Conservation (phyloP, 2,797 vertebrate species). For the Leptodactylus fallax region DNA sequence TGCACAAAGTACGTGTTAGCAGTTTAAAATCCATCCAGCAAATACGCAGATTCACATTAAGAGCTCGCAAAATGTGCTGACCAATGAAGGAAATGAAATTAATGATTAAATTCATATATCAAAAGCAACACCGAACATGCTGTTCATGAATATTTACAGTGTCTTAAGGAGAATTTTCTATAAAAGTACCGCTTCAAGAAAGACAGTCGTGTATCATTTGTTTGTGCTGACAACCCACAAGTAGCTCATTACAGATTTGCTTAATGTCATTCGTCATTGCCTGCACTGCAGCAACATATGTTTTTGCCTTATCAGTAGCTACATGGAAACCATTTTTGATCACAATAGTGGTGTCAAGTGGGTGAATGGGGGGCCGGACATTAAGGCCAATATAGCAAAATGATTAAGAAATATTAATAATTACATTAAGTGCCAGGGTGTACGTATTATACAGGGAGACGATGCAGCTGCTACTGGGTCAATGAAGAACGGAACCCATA, state of each 20-base stretch:
- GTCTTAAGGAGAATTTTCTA: constrained; percentile 3
- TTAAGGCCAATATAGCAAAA: background rate
- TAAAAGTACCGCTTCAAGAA: background rate
- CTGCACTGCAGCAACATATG: background rate
- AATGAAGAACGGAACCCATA: background rate
- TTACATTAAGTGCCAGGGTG: background rate
- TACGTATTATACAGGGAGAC: background rate
- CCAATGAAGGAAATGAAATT: constrained; percentile 24
- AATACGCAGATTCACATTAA: constrained; percentile 27
- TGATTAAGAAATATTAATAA: background rate
- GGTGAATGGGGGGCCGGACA: background rate
- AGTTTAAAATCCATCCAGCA: constrained; percentile 17
- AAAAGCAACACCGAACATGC: constrained; percentile 1
- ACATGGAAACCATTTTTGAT: background rate
- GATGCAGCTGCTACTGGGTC: background rate
- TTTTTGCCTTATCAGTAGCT: background rate
- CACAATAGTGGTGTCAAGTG: background rate
- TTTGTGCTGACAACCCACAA: background rate
- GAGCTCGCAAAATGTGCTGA: constrained; percentile 24
- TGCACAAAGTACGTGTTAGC: background rate
- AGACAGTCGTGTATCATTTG: constrained; percentile 5
- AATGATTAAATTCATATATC: constrained; percentile 44
- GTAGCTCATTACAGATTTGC: constrained; percentile 5
- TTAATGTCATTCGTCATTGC: constrained; percentile 1
- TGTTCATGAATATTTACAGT: constrained; percentile 40